Evolutionary conservation across 2,797 vertebrate genomes (phyloP).

Genomic region (Cryptoprocta ferox): DNA sequence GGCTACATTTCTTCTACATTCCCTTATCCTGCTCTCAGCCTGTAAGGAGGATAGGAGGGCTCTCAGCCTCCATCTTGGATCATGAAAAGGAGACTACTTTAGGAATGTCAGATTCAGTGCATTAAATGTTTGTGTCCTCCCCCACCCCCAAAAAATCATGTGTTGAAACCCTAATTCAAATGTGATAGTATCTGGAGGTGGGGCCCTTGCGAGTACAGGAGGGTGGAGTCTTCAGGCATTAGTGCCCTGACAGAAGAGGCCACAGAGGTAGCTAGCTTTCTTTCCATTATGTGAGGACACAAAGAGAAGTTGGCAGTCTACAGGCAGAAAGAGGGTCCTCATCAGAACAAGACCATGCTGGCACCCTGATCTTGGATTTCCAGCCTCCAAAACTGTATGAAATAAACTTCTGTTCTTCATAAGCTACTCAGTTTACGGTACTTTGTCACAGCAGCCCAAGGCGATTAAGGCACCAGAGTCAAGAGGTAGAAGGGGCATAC

Average conservation of each 20-base stretch:
- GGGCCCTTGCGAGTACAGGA: background rate
- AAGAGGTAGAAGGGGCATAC: background rate
- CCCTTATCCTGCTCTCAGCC: background rate
- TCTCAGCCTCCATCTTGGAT: background rate
- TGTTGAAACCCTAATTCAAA: background rate
- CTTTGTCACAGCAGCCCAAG: background rate
- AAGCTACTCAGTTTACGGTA: background rate
- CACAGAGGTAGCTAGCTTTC: background rate
- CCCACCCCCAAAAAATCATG: background rate
- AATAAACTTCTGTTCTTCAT: background rate
- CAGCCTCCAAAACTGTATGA: background rate
- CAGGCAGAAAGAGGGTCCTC: background rate
- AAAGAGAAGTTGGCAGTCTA: background rate
- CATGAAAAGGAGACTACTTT: background rate
- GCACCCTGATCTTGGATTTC: background rate
- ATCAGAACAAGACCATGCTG: background rate
- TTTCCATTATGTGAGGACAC: background rate
- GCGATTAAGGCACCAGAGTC: background rate
- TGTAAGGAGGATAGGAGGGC: background rate
- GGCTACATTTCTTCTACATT: background rate
- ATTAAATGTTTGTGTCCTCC: background rate
- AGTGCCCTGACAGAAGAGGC: background rate
- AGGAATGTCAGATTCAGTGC: background rate
- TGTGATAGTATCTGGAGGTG: background rate
- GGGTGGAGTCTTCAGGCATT: background rate